Base-by-base conservation (phyloP, 1,140 invertebrate species). In the Anoplolepis gracilipes region DNA sequence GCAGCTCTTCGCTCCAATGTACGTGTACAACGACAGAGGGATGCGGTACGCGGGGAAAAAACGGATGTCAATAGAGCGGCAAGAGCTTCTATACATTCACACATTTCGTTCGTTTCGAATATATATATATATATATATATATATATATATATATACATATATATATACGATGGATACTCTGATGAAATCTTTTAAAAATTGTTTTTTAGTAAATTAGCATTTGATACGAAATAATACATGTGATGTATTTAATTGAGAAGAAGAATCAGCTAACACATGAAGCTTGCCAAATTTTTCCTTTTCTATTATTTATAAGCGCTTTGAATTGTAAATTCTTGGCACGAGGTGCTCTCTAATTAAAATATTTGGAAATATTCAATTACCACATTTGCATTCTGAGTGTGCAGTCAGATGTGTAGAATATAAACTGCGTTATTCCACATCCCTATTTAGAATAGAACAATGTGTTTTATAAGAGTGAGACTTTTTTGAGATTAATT, bases 371-470 rank as follows among this genome's bases (percentile, higher is more conserved):
- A 67, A 25, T 77, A 28, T 77, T 77, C 19, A 49, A 42, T 76
- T 67, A 77, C 11, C 42, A n/a, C n/a, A 72, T 77, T 85, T 75
- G 13, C 16, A 39, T 73, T 49, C 25, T 28, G 36, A 62, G 42
- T 85, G 82, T 89, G 75, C 77, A 28, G 28, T 70, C 39, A 49
- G 30, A 65, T 16, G 61, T 78, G 61, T 78, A 78, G 33, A 73
- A 72, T 6, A 42, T 89, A 84, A 78, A 84, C 39, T 78, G 61
- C 73, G 57, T 87, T 75, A 72, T 72, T 64, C 19, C 59, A 28
- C 33, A 89, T 49, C 39, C 55, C 49, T 69, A 3, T 36, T 69
- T 89, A 89, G 87, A 88, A 36, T 89, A 89, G 78, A 89, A 62
- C 19, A 62, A 86, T 86, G 82, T 69, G 78, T 64, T 84, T 42